Conservation (phyloP, 2,797 vertebrate genomes). For the Anguilla marmorata region DNA sequence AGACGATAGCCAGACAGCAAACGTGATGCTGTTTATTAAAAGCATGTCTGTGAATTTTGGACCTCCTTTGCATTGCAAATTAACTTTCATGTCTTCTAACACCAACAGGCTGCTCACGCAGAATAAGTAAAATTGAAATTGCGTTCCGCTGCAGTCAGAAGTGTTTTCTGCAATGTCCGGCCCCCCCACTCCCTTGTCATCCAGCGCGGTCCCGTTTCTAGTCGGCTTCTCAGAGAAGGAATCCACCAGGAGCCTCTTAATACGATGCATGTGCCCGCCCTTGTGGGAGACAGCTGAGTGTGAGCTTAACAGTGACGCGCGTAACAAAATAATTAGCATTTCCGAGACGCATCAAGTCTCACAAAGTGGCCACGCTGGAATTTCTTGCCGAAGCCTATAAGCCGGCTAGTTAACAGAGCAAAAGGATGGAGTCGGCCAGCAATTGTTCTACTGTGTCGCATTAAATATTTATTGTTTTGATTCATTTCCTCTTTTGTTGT, state of each 20-base stretch:
- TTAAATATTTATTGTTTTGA: conserved; percentile 6
- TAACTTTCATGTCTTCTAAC: neutral
- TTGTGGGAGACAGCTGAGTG: neutral
- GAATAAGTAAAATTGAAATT: neutral
- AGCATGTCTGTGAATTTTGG: neutral
- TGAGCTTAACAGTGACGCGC: neutral
- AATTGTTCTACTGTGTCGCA: neutral
- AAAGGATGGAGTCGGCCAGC: neutral
- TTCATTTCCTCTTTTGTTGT: conserved; percentile 6
- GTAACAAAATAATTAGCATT: neutral
- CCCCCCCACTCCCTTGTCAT: neutral
- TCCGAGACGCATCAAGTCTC: neutral
- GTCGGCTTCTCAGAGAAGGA: neutral
- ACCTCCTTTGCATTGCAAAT: neutral
- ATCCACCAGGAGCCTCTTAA: neutral
- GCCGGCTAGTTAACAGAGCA: neutral
- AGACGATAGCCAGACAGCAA: too few relatives aligned
- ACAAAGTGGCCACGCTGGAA: neutral
- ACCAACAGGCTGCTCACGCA: too few relatives aligned
- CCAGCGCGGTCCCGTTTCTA: neutral
- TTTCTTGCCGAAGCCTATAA: neutral
- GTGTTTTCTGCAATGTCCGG: neutral
- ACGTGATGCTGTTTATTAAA: neutral
- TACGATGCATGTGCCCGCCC: neutral
- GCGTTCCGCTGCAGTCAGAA: neutral